Evolutionary conservation across 2,888 invertebrate genomes (phyloP).

Genomic region (Sycophila texana): DNA sequence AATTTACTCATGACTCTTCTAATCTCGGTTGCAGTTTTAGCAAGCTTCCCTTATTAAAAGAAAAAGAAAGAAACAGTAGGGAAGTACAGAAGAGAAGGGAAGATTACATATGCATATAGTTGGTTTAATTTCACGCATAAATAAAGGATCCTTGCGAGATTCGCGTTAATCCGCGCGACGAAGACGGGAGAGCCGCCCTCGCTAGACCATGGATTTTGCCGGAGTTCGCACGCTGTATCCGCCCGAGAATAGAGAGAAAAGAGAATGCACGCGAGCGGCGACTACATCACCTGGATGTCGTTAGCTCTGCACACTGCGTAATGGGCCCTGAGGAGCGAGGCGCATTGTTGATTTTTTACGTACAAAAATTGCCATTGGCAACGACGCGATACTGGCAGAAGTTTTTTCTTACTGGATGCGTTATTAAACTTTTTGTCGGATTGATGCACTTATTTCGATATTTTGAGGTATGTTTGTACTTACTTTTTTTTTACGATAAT

Average conservation of each 20-base stretch:
- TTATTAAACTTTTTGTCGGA: too few relatives aligned
- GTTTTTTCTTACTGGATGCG: too few relatives aligned
- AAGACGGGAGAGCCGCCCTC: neutral
- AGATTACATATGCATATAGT: neutral
- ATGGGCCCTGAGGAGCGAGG: neutral
- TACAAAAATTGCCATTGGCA: too few relatives aligned
- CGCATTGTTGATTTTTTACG: too few relatives aligned
- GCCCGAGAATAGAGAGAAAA: neutral
- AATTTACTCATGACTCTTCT: neutral
- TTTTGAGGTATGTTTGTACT: too few relatives aligned
- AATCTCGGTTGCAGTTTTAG: too few relatives aligned
- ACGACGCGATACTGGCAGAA: too few relatives aligned
- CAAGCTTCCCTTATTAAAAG: constrained; percentile 12
- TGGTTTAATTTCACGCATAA: constrained; percentile 31
- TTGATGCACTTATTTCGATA: too few relatives aligned
- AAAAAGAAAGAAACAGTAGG: neutral
- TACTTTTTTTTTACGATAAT: too few relatives aligned
- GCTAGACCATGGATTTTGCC: neutral
- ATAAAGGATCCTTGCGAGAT: constrained; percentile 13
- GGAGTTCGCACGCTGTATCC: neutral
- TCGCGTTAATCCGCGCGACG: neutral
- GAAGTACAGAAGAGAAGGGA: neutral
- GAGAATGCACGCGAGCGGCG: neutral
- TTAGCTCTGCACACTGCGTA: neutral
- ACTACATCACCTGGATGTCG: neutral